Evolutionary conservation across 2,888 invertebrate species (phyloP), one percentile per base, ranked within the genome.

Genomic region (Aphidius colemani): DNA sequence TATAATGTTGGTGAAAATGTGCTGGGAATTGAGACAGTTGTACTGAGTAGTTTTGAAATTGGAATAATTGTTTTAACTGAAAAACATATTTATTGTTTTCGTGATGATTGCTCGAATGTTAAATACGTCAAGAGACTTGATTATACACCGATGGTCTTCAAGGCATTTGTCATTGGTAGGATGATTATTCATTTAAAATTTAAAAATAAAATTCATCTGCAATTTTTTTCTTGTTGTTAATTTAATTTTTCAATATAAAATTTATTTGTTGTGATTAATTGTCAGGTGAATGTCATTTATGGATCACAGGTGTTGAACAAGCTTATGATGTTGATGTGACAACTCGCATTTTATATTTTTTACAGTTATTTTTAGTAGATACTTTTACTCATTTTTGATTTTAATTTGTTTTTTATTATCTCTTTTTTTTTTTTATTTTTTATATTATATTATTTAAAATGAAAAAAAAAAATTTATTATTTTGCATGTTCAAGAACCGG

Each of bases 51-150:
- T 81, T 88, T 81, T 82, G 89, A 86, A 82, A 88, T 91, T 7
- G 89, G 88, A 66, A 88, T 97, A 62, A 82, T 94, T 67, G 88
- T 95, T 41, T 83, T 96, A 64, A 95, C 95, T 46, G 95, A 96
- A 82, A 88, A 91, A 72, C 92, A 92, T 82, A 85, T 97, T 11
- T 94, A 90, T 75, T 91, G 90, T 77, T 85, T 94, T 69, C 89
- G 88, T 71, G 94, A 94, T 73, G 89, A 87, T 72, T 96, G 96
- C 7, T 87, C 89, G 61, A 66, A 75, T 30, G 83, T 96, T 71
- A 90, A 89, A 74, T 94, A 90, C 77, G 90, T 92, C 83, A 91
- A 94, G 75, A 90, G 92, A 77, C 87, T 96, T 68, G 94, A 96
- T 74, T 96, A 89, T 83, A 89, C 89, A 66, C 92, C 96, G 0